These are phyloP conservation scores for Xenotilapia caudafasciata DNA, from an alignment of 2,113 vertebrate species.

Conservation along the genomic window DNA sequence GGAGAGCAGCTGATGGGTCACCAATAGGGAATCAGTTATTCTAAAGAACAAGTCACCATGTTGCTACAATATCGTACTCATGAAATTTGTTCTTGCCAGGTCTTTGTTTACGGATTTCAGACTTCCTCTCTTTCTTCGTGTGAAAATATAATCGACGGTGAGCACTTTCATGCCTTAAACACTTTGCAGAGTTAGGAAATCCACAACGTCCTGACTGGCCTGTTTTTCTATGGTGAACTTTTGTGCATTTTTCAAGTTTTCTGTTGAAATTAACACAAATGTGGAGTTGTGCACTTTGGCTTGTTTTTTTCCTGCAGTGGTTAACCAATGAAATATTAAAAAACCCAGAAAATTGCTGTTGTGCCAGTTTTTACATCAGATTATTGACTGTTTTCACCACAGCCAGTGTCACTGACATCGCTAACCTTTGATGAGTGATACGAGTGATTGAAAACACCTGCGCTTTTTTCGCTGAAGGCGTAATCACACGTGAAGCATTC, in stretches of 20 bases:
- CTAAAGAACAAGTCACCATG: background rate
- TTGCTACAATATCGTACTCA: background rate
- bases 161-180: background rate
- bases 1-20: background rate
- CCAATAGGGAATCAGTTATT: background rate
- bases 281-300: background rate
- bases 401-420: background rate
- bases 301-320: background rate
- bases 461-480: background rate
- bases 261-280: background rate
- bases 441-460: background rate
- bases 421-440: background rate
- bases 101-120: background rate
- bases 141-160: background rate
- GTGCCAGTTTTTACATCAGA: background rate
- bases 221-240: background rate
- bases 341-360: background rate
- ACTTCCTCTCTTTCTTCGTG: background rate
- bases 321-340: background rate
- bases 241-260: background rate
- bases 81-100: background rate
- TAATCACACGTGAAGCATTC: background rate
- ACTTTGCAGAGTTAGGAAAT: background rate
- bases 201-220: background rate
- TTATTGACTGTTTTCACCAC: background rate